Percentiles rank a stretch among this genome's conserved stretches.
Evolutionary conservation across 2,888 invertebrate species (phyloP).

Genomic region (Acrobasis suavella): DNA sequence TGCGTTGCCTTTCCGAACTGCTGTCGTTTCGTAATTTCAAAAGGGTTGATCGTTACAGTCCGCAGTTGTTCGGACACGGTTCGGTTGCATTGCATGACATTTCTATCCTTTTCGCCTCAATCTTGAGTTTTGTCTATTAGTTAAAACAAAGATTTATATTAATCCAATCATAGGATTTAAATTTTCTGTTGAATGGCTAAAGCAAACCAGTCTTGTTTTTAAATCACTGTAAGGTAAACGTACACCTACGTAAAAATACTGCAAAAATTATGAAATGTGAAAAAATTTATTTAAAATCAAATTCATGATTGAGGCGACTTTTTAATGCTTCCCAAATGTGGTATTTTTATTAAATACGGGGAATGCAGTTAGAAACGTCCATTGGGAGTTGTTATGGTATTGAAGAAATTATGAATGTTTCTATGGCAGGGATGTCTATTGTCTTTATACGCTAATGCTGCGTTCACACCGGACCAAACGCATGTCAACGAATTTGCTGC

Average conservation of each 20-base stretch:
- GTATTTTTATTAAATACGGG: not conserved
- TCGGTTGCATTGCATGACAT: conserved; percentile 69
- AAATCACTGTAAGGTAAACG: too few species aligned
- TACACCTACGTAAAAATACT: too few species aligned
- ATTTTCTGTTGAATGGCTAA: too few species aligned
- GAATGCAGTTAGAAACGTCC: conserved; percentile 7
- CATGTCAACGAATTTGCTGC: too few species aligned
- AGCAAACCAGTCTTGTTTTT: too few species aligned
- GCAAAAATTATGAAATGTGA: not conserved
- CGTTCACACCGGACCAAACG: too few species aligned
- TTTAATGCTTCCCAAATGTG: not conserved
- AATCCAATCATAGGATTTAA: too few species aligned
- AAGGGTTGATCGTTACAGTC: conserved; percentile 80
- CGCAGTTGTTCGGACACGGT: conserved; percentile 54
- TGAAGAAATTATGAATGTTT: not conserved
- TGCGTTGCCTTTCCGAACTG: conserved; percentile 56
- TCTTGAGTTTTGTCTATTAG: conserved; percentile 14
- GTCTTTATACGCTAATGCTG: not conserved
- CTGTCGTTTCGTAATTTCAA: conserved; percentile 72
- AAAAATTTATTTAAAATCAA: not conserved
- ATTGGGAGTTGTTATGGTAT: not conserved
- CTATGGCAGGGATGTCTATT: not conserved
- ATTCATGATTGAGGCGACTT: conserved; percentile 3
- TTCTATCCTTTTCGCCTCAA: conserved; percentile 20
- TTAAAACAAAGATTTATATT: too few species aligned